Percentiles rank a stretch among this genome's conserved stretches.
phyloP scores from a whole-genome alignment of 1,140 invertebrate species.

The Trichonephila clavata region DNA sequence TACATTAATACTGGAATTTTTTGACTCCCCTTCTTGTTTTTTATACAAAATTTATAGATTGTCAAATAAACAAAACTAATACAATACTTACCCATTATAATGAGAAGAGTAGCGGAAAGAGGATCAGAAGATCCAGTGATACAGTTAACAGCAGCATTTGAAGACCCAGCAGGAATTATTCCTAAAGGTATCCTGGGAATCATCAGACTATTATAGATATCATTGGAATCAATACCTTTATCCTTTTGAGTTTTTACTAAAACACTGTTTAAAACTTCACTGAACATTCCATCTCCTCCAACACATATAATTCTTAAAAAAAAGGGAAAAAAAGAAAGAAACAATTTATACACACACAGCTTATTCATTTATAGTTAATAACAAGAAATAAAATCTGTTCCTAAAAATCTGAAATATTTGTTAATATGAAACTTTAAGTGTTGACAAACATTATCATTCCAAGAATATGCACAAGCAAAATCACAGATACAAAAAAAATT shows the following conservation, averaged over 20 bases:
- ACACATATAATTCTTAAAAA: constrained; percentile 91
- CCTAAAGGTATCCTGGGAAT: constrained; percentile 86
- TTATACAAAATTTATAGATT: not conserved
- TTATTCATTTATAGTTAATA: not conserved
- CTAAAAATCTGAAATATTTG: too few species aligned
- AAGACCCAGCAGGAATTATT: constrained; percentile 86
- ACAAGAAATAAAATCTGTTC: too few species aligned
- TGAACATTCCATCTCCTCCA: constrained; percentile 93
- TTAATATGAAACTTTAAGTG: too few species aligned
- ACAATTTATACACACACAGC: not conserved
- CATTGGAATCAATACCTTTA: constrained; percentile 84
- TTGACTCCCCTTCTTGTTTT: too few species aligned
- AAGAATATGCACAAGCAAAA: too few species aligned
- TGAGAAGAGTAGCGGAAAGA: constrained; percentile 89
- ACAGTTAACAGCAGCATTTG: constrained; percentile 78
- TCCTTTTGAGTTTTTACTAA: constrained; percentile 82
- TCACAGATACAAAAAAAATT: not conserved
- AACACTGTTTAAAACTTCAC: constrained; percentile 91
- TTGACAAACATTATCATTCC: too few species aligned
- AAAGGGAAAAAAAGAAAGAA: too few species aligned
- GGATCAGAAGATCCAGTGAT: constrained; percentile 90
- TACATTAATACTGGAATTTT: too few species aligned
- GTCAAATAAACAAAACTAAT: not conserved
- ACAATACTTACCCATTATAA: constrained; percentile 86
- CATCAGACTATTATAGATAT: constrained; percentile 83